A percentile compares a stretch with the other conserved stretches of the same genome.
Conservation (phyloP, 2,888 invertebrate genomes). For the Auanema sp. region DNA sequence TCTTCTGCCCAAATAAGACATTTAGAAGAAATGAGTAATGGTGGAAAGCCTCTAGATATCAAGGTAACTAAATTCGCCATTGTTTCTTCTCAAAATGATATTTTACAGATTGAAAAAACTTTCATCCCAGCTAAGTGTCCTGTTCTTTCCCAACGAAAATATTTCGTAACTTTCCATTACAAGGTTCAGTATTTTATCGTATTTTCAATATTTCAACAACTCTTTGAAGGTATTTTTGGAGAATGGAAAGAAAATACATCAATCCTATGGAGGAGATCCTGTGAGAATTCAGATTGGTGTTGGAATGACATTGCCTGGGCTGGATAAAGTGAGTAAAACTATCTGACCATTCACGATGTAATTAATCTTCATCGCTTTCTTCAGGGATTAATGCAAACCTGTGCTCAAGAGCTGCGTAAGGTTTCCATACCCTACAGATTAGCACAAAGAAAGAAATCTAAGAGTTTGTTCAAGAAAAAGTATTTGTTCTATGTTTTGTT, state of each 20-base stretch:
- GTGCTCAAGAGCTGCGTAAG: conserved; percentile 58
- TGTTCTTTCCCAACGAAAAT: conserved; percentile 50
- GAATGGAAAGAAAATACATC: conserved; percentile 40
- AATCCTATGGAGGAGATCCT: conserved; percentile 56
- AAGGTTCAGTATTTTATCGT: conserved; percentile 42
- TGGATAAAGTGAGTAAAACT: conserved; percentile 56
- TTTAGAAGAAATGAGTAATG: conserved; percentile 59
- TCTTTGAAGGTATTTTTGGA: conserved; percentile 38
- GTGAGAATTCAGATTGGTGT: conserved; percentile 62
- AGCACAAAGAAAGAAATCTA: conserved; percentile 57
- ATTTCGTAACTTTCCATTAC: conserved; percentile 64
- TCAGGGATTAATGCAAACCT: conserved; percentile 56
- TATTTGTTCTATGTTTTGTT: conserved; percentile 21
- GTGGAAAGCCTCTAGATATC: conserved; percentile 62
- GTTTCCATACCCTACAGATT: conserved; percentile 61
- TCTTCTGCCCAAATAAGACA: conserved; percentile 63
- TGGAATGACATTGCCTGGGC: conserved; percentile 63
- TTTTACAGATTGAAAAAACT: conserved; percentile 31
- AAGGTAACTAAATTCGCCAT: conserved; percentile 48
- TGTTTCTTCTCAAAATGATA: neutral
- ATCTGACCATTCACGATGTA: neutral
- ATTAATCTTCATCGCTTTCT: no score
- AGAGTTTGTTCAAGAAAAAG: conserved; percentile 31
- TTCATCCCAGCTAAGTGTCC: conserved; percentile 56
- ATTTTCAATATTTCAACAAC: neutral